A percentile compares a stretch with the other conserved stretches of the same genome.
phyloP scores from a whole-genome alignment of 1,140 invertebrate genomes.

The Lutraria rhynchaena region DNA sequence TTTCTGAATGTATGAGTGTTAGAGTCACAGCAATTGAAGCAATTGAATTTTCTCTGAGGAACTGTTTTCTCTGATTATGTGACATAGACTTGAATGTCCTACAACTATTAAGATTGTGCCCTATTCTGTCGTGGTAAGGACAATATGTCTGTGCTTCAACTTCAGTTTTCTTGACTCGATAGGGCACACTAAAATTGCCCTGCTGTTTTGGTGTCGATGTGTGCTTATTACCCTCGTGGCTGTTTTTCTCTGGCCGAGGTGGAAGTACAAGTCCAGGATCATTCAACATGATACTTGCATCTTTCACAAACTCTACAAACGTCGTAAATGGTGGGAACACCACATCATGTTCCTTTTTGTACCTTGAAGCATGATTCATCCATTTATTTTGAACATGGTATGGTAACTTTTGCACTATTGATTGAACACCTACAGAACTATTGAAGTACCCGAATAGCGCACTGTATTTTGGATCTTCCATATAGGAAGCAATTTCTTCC shows the following conservation, averaged over 20 bases:
- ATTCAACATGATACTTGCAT: slow-evolving; percentile 52
- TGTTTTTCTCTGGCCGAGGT: neutral
- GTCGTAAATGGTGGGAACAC: slow-evolving; percentile 58
- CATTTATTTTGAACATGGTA: slow-evolving; percentile 62
- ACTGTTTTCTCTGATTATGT: neutral
- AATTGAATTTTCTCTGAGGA: neutral
- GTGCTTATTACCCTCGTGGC: neutral
- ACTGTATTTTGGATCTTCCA: slow-evolving; percentile 46
- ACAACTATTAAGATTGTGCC: slow-evolving; percentile 26
- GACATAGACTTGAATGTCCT: neutral
- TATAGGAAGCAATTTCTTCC: slow-evolving; percentile 60
- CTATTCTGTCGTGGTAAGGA: slow-evolving; percentile 6
- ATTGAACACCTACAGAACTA: slow-evolving; percentile 49
- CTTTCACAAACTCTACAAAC: slow-evolving; percentile 60
- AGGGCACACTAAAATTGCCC: neutral
- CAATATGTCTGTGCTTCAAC: neutral
- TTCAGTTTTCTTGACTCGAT: neutral
- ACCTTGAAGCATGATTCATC: slow-evolving; percentile 54
- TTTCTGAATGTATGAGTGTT: neutral
- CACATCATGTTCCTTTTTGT: slow-evolving; percentile 50
- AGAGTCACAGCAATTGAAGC: slow-evolving; percentile 33
- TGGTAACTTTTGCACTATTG: slow-evolving; percentile 61
- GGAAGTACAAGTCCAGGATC: slow-evolving; percentile 60
- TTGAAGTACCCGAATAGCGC: slow-evolving; percentile 56
- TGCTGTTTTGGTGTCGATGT: neutral